Conservation (phyloP, 1,140 invertebrate species). For the Bursaphelenchus mucronatus region DNA sequence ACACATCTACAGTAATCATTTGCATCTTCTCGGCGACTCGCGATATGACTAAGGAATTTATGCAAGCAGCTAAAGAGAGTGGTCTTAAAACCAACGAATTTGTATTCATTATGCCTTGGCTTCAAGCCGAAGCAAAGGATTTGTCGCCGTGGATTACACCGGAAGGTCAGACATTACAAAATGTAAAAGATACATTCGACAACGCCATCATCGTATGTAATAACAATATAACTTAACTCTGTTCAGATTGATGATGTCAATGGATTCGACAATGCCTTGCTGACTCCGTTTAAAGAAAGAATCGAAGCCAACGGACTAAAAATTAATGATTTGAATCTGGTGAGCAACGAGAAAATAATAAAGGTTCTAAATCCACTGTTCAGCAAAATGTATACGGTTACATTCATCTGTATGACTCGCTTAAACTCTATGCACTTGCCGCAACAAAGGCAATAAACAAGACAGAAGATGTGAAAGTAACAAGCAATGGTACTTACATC, state of each 20-base stretch:
- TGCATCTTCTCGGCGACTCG: conserved; percentile 51
- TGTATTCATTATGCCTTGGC: conserved; percentile 54
- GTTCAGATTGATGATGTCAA: conserved; percentile 53
- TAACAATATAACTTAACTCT: not conserved
- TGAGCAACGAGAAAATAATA: conserved; percentile 12
- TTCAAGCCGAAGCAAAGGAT: conserved; percentile 54
- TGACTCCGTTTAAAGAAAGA: conserved; percentile 48
- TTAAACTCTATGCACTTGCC: conserved; percentile 50
- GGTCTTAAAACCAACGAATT: conserved; percentile 48
- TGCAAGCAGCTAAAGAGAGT: conserved; percentile 35
- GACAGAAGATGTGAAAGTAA: conserved; percentile 34
- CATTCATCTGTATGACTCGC: conserved; percentile 50
- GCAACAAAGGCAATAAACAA: conserved; percentile 36
- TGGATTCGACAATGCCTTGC: conserved; percentile 49
- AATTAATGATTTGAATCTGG: conserved; percentile 24
- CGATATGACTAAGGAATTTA: conserved; percentile 49
- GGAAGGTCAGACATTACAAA: conserved; percentile 45
- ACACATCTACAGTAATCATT: conserved; percentile 41
- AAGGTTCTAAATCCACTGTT: conserved; percentile 14
- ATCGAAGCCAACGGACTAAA: conserved; percentile 45
- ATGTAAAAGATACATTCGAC: conserved; percentile 45
- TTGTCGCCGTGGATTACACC: conserved; percentile 41
- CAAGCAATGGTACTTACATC: conserved; percentile 39
- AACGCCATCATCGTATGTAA: conserved; percentile 45
- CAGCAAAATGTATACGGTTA: conserved; percentile 51